Conservation (phyloP, 2,797 vertebrate genomes). For the Tenualosa thibaudeaui region DNA sequence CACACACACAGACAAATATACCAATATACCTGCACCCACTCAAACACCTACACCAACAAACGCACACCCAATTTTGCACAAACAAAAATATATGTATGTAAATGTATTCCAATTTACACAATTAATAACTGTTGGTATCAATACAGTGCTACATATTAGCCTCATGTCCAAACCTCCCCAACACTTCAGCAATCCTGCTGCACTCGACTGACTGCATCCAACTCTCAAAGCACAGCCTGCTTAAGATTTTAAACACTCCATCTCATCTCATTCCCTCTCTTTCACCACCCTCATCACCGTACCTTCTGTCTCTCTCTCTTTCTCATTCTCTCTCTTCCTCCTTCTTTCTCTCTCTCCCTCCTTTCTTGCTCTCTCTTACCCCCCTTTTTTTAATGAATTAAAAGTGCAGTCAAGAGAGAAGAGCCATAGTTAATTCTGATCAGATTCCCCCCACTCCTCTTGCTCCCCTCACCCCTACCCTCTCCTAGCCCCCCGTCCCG, state of each 20-base stretch:
- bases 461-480: slow-evolving; percentile 51
- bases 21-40: neutral
- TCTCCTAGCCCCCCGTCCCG: slow-evolving; percentile 58
- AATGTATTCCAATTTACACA: neutral
- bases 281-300: slow-evolving; percentile 29
- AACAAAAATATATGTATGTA: neutral
- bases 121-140: neutral
- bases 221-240: slow-evolving; percentile 77
- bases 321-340: slow-evolving; percentile 35
- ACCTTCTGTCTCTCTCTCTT: slow-evolving; percentile 54
- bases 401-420: slow-evolving; percentile 69
- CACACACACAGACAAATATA: neutral
- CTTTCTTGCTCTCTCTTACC: slow-evolving; percentile 43
- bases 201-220: slow-evolving; percentile 67
- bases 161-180: neutral
- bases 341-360: slow-evolving; percentile 54
- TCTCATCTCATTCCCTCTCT: slow-evolving; percentile 54
- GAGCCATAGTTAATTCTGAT: slow-evolving; percentile 83
- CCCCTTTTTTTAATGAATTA: slow-evolving; percentile 79
- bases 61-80: neutral
- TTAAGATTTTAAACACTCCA: slow-evolving; percentile 76
- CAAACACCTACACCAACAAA: neutral
- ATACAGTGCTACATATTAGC: neutral
- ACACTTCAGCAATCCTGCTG: neutral
- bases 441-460: slow-evolving; percentile 75